phyloP scores from a whole-genome alignment of 2,797 vertebrate genomes.

The Chloroceryle inda region DNA sequence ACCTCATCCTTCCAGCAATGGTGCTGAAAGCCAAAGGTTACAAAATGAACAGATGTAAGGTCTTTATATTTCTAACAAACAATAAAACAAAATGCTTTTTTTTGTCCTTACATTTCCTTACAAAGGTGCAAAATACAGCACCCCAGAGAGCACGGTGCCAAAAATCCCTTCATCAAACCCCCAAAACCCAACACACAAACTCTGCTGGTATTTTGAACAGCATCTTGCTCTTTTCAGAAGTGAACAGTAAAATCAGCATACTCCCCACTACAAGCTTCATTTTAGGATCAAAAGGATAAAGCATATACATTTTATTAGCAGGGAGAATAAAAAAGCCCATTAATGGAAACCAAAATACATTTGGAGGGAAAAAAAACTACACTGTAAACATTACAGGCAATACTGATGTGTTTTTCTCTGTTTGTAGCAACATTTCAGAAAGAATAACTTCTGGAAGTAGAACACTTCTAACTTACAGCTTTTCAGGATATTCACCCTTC shows the following conservation, averaged over 20 bases:
- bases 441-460: neutral
- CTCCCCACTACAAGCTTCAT: neutral
- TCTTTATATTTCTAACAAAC: neutral
- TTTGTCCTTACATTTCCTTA: neutral
- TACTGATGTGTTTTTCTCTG: neutral
- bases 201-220: neutral
- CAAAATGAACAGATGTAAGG: neutral
- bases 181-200: neutral
- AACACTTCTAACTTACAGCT: neutral
- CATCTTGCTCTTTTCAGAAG: constrained; percentile 16
- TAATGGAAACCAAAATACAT: neutral
- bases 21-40: neutral
- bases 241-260: neutral
- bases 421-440: neutral
- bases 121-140: neutral
- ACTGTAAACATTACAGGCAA: neutral
- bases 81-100: neutral
- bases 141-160: neutral
- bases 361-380: neutral
- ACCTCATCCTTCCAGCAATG: neutral
- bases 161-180: neutral
- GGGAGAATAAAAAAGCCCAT: neutral
- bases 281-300: constrained; percentile 33
- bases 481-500: constrained; percentile 20
- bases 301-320: neutral